Base-by-base conservation (phyloP, 2,113 vertebrate genomes). In the Shinisaurus crocodilurus region DNA sequence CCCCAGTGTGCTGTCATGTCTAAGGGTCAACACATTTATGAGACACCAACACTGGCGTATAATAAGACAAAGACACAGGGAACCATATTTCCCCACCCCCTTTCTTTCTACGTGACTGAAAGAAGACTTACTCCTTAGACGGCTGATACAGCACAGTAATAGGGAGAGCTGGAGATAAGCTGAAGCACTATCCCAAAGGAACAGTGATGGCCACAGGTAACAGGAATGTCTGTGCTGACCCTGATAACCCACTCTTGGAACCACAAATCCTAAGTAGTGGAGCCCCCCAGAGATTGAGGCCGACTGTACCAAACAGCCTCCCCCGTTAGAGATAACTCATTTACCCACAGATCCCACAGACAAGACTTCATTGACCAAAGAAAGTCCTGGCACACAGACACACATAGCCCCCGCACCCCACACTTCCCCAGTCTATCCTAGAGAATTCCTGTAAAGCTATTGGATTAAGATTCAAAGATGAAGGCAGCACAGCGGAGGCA, bases 391-490 rank as follows among this genome's bases (percentile, higher is more conserved):
- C 23, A 12, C 75, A n/a, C 86, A 88, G 75, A 80, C 40, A 60
- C n/a, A 13, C 79, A 77, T 90, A 77, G 7, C 34, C 70, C 60
- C 72, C 74, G n/a, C 72, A 85, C 43, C 60, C 82, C 32, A 63
- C 82, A 79, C 45, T 85, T 90, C 74, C 89, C 83, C 75, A 85
- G 6, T 70, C 87, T 65, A 86, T 2, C 76, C 74, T 72, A n/a
- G 54, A 65, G 85, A 82, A 69, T 86, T 89, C 91, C 90, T 86
- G 72, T 91, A 95, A 89, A 96, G 94, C 95, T 0, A 0, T 18
- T 76, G 96, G 95, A 96, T 96, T 96, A 96, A 87, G 63, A 94
- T 94, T 92, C 94, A 95, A 92, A 96, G 95, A 94, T 96, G 93
- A 93, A 95, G 86, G 90, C 89, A 6, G 69, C 43, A 93, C 89